A percentile compares a stretch with the other conserved stretches of the same genome.
phyloP scores from a whole-genome alignment of 2,888 invertebrate species.

The Drosophila meridiana region DNA sequence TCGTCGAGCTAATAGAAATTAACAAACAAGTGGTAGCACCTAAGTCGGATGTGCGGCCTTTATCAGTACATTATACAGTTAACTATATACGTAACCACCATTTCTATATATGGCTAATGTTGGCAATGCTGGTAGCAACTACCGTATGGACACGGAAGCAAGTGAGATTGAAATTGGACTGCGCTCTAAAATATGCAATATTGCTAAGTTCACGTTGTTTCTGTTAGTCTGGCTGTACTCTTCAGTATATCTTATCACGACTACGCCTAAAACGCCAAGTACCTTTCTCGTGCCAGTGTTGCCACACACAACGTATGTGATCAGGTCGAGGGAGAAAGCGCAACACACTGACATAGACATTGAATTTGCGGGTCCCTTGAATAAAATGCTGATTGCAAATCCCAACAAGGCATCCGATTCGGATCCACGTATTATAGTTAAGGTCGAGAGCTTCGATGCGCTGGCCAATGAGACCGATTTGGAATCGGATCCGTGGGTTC shows the following conservation, averaged over 20 bases:
- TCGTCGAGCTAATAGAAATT: neutral
- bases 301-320: neutral
- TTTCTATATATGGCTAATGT: neutral
- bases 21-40: neutral
- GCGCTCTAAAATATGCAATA: neutral
- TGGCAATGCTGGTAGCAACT: neutral
- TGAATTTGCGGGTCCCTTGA: neutral
- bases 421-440: neutral
- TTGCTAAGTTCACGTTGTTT: neutral
- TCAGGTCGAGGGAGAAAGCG: neutral
- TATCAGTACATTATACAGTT: neutral
- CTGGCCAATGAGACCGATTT: neutral
- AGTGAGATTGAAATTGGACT: too few relatives aligned
- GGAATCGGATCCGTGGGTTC: neutral
- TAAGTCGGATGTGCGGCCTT: neutral
- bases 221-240: neutral
- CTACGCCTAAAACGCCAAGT: neutral
- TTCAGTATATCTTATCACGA: constrained; percentile 1
- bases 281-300: neutral
- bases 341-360: neutral
- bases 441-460: neutral
- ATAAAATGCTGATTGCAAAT: neutral
- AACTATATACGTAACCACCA: neutral
- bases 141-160: neutral
- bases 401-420: neutral